Evolutionary conservation across 2,888 invertebrate genomes (phyloP), one percentile per base, ranked within the genome.

Genomic region (Bimastos eiseni): DNA sequence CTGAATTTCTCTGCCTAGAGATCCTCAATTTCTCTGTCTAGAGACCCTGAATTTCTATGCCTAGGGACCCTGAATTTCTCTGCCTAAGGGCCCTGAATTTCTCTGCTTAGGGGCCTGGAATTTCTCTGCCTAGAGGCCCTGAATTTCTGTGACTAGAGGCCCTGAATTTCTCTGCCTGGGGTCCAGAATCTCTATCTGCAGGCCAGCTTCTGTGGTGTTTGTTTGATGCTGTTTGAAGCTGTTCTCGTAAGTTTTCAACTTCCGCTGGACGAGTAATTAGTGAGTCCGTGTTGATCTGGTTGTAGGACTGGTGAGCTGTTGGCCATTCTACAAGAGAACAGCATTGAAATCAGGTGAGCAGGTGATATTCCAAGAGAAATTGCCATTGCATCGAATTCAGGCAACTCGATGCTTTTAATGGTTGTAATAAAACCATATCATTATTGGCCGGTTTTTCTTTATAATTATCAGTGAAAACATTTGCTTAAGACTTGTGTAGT

Each of bases 251-350:
- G 30, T n/a, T 30, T 70, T n/a, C 30, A 70, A 70, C 70, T 70
- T 70, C n/a, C 11, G n/a, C 30, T 70, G 70, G n/a, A 6, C 17
- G n/a, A 70, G n/a, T 11, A 70, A 11, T 70, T 30, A 70, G 8
- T 13, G 70, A 70, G 70, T 70, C 70, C n/a, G 5, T 49, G 30
- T 70, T 30, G 70, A n/a, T n/a, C 70, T 70, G 30, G 30, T 93
- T 93, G 55, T 93, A 95, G 95, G 92, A 96, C 96, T 94, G 97
- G 97, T 13, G 96, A 96, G 94, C 96, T 97, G 55, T 96, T 97
- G 92, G 97, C 97, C 4, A 95, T 97, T 83, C 95, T 97, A 11
- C 97, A 97, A 93, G 97, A 97, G 91, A 96, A 96, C 92, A 95
- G 96, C 91, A 95, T 97, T 83, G 97, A 97, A 95, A 97, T 97